These are phyloP conservation scores for Thalassoma bifasciatum DNA, from an alignment of 2,113 vertebrate genomes.

Conservation along the genomic window DNA sequence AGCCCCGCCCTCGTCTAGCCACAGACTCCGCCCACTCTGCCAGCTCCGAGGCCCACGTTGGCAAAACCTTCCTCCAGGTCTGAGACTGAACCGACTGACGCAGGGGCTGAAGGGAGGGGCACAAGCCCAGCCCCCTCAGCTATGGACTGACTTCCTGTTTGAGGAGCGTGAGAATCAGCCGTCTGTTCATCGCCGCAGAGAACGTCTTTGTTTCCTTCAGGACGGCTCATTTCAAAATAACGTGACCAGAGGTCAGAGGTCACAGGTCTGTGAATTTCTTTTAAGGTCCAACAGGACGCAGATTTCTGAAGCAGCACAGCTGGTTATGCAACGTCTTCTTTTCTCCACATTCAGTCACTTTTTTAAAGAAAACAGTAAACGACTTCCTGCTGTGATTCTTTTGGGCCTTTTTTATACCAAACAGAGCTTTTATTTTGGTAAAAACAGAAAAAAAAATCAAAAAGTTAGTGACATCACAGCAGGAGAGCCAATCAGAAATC, in stretches of 20 bases:
- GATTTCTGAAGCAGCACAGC: slow-evolving; percentile 81
- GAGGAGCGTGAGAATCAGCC: slow-evolving; percentile 27
- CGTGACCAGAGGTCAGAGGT: too few relatives aligned
- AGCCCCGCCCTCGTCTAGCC: slow-evolving; percentile 72
- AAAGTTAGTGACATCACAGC: slow-evolving; percentile 89
- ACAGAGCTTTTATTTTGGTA: slow-evolving; percentile 99
- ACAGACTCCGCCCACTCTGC: slow-evolving; percentile 12
- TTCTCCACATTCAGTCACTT: slow-evolving; percentile 71
- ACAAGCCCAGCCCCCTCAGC: slow-evolving; percentile 29
- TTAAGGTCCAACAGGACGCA: slow-evolving; percentile 2
- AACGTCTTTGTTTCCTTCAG: not conserved
- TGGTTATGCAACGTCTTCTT: slow-evolving; percentile 90
- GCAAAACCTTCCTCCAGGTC: not conserved
- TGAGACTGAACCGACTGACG: not conserved
- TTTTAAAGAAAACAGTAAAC: slow-evolving; percentile 45
- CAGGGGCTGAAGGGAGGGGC: not conserved
- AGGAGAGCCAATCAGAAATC: slow-evolving; percentile 57
- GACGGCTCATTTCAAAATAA: not conserved
- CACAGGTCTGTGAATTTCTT: not conserved
- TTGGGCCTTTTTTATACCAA: slow-evolving; percentile 87
- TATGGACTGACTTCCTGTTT: slow-evolving; percentile 48
- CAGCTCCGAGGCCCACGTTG: slow-evolving; percentile 12
- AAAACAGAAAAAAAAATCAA: slow-evolving; percentile 87
- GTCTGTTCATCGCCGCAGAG: slow-evolving; percentile 37
- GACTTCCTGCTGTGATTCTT: slow-evolving; percentile 74